phyloP scores from a whole-genome alignment of 2,113 vertebrate genomes.

The Nothobranchius furzeri region DNA sequence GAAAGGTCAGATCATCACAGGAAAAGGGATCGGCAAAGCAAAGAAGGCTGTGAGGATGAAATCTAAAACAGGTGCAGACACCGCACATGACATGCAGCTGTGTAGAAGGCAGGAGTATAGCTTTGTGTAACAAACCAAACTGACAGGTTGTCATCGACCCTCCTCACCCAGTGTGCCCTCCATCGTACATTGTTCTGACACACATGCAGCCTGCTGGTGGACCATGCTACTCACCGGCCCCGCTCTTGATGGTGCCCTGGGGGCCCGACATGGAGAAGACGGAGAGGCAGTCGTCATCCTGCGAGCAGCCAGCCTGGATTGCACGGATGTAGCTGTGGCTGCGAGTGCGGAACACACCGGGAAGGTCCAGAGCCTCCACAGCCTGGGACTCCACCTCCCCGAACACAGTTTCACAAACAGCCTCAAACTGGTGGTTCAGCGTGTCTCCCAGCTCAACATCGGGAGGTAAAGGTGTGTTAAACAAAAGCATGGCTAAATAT shows the following conservation, averaged over 20 bases:
- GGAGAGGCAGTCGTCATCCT: slow-evolving; percentile 97
- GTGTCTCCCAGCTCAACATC: slow-evolving; percentile 87
- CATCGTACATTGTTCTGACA: not conserved
- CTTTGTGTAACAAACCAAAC: not conserved
- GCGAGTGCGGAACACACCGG: slow-evolving; percentile 95
- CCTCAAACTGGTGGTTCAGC: slow-evolving; percentile 93
- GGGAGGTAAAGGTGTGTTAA: no score
- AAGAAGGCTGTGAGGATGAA: not conserved
- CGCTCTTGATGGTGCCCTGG: slow-evolving; percentile 84
- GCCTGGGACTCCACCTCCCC: slow-evolving; percentile 96
- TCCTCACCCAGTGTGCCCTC: slow-evolving; percentile 10
- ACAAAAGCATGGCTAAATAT: no score
- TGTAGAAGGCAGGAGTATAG: not conserved
- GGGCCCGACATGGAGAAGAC: slow-evolving; percentile 92
- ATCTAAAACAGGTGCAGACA: slow-evolving; percentile 21
- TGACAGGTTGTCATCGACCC: slow-evolving; percentile 28
- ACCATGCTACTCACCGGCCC: slow-evolving; percentile 84
- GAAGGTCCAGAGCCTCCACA: slow-evolving; percentile 95
- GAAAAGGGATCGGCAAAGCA: not conserved
- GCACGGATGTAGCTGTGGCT: slow-evolving; percentile 98
- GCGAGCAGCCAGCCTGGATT: slow-evolving; percentile 98
- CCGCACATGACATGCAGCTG: slow-evolving; percentile 8
- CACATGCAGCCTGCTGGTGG: not conserved
- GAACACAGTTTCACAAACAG: slow-evolving; percentile 94
- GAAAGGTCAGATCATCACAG: slow-evolving; percentile 13